These are phyloP conservation scores for Platorchestia sp. DNA, from an alignment of 1,140 invertebrate genomes.

Conservation along the genomic window DNA sequence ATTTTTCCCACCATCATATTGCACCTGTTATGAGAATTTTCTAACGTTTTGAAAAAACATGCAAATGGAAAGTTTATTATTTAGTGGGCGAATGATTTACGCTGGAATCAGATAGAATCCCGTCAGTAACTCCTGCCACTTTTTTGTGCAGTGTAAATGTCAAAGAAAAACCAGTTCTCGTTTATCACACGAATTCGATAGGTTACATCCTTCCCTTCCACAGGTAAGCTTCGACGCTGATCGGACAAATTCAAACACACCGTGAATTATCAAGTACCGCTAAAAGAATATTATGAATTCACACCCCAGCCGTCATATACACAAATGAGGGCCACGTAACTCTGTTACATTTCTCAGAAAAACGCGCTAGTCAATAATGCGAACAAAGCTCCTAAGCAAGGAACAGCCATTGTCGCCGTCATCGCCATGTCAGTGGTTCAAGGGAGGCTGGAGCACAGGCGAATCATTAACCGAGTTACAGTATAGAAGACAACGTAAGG, in stretches of 20 bases:
- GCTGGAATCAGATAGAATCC: not conserved
- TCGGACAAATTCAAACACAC: not conserved
- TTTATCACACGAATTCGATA: not conserved
- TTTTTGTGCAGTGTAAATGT: not conserved
- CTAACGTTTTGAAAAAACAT: not conserved
- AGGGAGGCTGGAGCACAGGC: not conserved
- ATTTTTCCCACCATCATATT: too few species aligned
- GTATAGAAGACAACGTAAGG: too few species aligned
- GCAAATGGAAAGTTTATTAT: not conserved
- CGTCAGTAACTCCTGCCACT: not conserved
- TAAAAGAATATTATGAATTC: not conserved
- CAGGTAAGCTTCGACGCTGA: not conserved
- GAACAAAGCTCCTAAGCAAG: not conserved
- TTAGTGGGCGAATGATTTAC: not conserved
- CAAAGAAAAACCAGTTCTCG: not conserved
- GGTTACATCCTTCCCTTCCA: not conserved
- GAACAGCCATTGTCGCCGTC: not conserved
- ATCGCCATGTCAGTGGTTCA: too few species aligned
- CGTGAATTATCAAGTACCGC: not conserved
- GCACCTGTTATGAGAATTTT: not conserved
- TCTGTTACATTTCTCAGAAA: not conserved
- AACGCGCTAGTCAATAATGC: not conserved
- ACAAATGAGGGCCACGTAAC: not conserved
- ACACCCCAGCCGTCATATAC: not conserved
- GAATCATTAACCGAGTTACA: not conserved